Evolutionary conservation across 2,797 vertebrate genomes (phyloP).

Genomic region (Chanos chanos): DNA sequence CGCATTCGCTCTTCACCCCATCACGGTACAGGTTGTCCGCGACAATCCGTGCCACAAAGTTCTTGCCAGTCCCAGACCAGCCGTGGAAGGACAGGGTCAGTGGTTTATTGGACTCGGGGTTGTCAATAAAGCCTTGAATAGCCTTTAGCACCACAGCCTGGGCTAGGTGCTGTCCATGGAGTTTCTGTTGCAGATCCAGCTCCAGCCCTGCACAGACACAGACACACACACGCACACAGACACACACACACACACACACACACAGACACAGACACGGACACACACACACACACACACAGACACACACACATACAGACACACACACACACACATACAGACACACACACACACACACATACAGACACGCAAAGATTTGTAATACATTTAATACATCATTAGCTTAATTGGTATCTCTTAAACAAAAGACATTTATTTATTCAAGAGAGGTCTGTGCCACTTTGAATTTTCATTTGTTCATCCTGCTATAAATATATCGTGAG

Average conservation of each 20-base stretch:
- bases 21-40: conserved; percentile 87
- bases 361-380: no score
- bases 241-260: not conserved
- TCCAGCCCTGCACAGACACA: conserved; percentile 75
- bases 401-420: no score
- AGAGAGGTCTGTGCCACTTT: no score
- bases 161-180: conserved; percentile 92
- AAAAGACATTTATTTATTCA: no score
- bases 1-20: conserved; percentile 85
- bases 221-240: not conserved
- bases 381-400: no score
- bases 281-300: no score
- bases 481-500: no score
- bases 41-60: conserved; percentile 86
- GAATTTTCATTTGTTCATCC: no score
- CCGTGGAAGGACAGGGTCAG: conserved; percentile 92
- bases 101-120: conserved; percentile 73
- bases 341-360: no score
- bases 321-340: no score
- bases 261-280: not conserved
- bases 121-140: conserved; percentile 77
- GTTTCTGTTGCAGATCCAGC: conserved; percentile 73
- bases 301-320: no score
- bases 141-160: conserved; percentile 76
- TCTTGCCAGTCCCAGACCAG: conserved; percentile 97